These are phyloP conservation scores for Peromyscus attwateri DNA, from an alignment of 2,797 vertebrate genomes.

Conservation along the genomic window DNA sequence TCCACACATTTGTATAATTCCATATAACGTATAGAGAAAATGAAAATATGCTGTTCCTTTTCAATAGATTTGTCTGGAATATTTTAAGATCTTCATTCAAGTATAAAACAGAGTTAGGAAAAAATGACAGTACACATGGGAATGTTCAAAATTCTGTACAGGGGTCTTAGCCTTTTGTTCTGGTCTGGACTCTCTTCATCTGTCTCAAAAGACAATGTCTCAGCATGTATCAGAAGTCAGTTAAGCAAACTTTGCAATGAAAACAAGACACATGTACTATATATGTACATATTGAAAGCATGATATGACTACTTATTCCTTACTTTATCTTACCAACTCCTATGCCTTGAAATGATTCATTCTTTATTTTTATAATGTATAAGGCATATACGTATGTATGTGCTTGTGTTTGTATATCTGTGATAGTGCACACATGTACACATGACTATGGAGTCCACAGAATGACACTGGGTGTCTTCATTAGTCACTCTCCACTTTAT, in stretches of 20 bases:
- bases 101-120: slow-evolving; percentile 35
- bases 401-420: neutral
- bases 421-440: neutral
- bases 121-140: neutral
- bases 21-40: neutral
- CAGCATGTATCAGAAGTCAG: slow-evolving; percentile 46
- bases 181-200: neutral
- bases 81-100: neutral
- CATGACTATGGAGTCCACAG: too few species aligned
- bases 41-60: neutral
- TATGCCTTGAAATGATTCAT: neutral
- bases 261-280: neutral
- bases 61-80: neutral
- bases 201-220: slow-evolving; percentile 15
- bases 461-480: neutral
- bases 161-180: slow-evolving; percentile 1
- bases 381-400: neutral
- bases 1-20: neutral
- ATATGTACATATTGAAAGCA: slow-evolving; percentile 9
- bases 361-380: neutral
- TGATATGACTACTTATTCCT: neutral
- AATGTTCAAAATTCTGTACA: neutral
- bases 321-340: neutral
- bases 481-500: neutral
- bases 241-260: neutral